Percentiles rank a stretch among this genome's conserved stretches.
Evolutionary conservation across 2,888 invertebrate genomes (phyloP).

Genomic region (Amphipoea oculea): DNA sequence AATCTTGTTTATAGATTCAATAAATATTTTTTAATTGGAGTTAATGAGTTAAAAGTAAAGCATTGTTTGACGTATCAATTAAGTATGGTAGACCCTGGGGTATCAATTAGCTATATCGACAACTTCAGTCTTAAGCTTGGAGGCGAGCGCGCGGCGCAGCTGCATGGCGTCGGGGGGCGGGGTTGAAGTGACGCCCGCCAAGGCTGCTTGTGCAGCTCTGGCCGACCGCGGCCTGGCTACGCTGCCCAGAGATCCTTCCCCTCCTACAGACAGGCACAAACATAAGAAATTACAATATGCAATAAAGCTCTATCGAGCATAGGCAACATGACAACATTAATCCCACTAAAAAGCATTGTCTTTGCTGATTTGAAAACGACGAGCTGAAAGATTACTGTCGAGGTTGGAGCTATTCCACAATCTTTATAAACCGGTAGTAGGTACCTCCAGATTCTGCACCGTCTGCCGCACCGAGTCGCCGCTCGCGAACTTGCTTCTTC

Average conservation of each 20-base stretch:
- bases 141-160: conserved; percentile 95
- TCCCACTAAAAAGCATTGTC: background rate
- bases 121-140: conserved; percentile 96
- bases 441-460: conserved; percentile 85
- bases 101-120: conserved; percentile 89
- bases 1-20: conserved; percentile 32
- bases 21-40: conserved; percentile 47
- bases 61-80: conserved; percentile 56
- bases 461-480: conserved; percentile 93
- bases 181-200: conserved; percentile 89
- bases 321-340: background rate
- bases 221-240: conserved; percentile 93
- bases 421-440: conserved; percentile 45
- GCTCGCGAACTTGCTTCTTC: conserved; percentile 96
- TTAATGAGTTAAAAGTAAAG: conserved; percentile 30
- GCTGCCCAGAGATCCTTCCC: conserved; percentile 87
- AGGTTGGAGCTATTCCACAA: conserved; percentile 11
- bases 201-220: conserved; percentile 92
- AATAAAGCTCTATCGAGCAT: background rate
- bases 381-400: background rate
- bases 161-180: conserved; percentile 92
- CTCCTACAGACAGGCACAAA: conserved; percentile 83
- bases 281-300: background rate
- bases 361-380: background rate
- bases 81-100: background rate